These are phyloP conservation scores for Limnothrissa miodon DNA, from an alignment of 2,113 vertebrate genomes.

Conservation along the genomic window DNA sequence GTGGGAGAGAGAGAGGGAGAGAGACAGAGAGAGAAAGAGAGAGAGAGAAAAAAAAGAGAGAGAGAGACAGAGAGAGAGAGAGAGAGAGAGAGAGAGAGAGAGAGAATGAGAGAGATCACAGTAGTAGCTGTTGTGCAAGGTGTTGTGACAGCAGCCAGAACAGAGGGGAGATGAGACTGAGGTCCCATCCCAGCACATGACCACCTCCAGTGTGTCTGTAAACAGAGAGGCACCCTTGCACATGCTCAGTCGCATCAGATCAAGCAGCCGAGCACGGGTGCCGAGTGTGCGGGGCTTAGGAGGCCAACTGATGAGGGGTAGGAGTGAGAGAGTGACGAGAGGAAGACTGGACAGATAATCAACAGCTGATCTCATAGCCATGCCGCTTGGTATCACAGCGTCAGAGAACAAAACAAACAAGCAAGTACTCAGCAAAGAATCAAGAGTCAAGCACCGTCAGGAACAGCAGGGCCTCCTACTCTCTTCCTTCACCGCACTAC, in stretches of 20 bases:
- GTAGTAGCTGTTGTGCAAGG: neutral
- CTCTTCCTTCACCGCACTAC: neutral
- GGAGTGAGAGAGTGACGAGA: neutral
- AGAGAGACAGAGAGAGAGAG: neutral
- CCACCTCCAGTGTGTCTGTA: slow-evolving; percentile 19
- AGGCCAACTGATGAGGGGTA: neutral
- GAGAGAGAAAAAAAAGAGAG: too few species aligned
- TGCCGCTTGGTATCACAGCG: neutral
- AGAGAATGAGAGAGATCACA: neutral
- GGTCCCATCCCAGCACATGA: slow-evolving; percentile 4
- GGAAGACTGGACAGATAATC: neutral
- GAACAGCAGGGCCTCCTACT: neutral
- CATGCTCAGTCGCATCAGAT: neutral
- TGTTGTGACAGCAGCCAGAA: neutral
- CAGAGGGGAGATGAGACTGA: neutral
- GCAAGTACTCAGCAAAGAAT: neutral
- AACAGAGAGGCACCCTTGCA: neutral
- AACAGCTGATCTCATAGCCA: neutral
- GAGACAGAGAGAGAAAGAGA: neutral
- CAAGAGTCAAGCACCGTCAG: neutral
- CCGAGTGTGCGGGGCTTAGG: neutral
- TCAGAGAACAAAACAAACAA: neutral
- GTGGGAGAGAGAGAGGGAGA: neutral
- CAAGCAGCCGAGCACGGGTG: neutral
- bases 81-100: neutral